A percentile compares a stretch with the other conserved stretches of the same genome.
Conservation (phyloP, 2,113 vertebrate species). For the Gallinago paraguaiae region DNA sequence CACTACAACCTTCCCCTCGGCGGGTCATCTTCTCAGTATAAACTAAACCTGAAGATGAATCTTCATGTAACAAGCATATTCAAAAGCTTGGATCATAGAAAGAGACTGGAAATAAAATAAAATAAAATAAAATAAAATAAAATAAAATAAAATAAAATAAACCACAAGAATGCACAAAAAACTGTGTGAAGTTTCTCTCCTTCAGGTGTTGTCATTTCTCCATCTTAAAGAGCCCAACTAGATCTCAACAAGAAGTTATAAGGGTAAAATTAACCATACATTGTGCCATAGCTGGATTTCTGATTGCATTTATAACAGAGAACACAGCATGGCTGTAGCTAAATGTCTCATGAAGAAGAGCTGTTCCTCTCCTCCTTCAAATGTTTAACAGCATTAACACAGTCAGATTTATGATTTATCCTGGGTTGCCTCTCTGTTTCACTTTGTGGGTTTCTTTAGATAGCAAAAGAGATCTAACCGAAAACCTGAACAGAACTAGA, state of each 20-base stretch:
- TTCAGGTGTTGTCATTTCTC: background rate
- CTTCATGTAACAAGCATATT: background rate
- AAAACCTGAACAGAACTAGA: background rate
- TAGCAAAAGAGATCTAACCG: background rate
- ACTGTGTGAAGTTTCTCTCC: background rate
- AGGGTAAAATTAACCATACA: background rate
- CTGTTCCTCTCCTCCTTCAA: background rate
- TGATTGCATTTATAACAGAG: background rate
- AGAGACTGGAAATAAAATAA: background rate
- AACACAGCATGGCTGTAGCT: background rate
- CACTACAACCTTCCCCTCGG: background rate
- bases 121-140: background rate
- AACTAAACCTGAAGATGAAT: background rate
- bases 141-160: background rate
- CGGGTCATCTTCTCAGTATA: background rate
- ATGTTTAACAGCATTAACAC: background rate
- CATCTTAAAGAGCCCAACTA: fast-evolving
- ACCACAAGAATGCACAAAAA: background rate
- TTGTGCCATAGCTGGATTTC: background rate
- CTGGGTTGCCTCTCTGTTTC: background rate
- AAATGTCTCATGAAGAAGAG: background rate
- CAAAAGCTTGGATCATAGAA: background rate
- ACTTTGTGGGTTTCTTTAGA: background rate
- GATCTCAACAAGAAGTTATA: background rate
- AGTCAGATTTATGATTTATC: background rate